Evolutionary conservation across 2,888 invertebrate genomes (phyloP), one percentile per base, ranked within the genome.

Genomic region (Pyrrhosoma nymphula): DNA sequence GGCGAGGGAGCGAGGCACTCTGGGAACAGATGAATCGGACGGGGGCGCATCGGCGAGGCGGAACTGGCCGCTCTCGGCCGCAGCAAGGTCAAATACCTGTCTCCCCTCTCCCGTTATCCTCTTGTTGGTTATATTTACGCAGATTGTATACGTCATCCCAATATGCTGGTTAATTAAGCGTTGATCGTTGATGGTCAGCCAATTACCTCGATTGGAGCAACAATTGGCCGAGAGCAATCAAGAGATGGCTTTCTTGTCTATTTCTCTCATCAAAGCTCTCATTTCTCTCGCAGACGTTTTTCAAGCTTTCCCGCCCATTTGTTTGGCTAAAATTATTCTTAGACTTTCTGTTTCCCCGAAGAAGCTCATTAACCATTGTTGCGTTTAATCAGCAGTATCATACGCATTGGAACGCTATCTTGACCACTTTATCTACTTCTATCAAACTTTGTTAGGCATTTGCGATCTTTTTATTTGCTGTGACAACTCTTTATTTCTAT

Each of bases 21-120:
- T 23, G 69, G 12, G 35, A 69, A 69, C 30, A 30, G 75, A 82
- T 82, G 75, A 82, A 82, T 82, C 75, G 75, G 14, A 69, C 69
- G 23, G 69, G 60, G 69, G n/a, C 60, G 60, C 60, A 60, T 60
- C 69, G 69, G 69, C 30, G 75, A 82, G 75, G 75, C 75, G 75
- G 75, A 82, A 82, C 75, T 82, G 75, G 75, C 30, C 75, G 35
- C 35, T 35, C 75, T 35, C 75, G 26, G 35, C 75, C 75, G 14
- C 75, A 82, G 18, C 75, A 82, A 82, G 75, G 75, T 82, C 75
- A 82, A 82, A 82, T 82, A 82, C 75, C 75, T 82, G 75, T 82
- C 75, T 82, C 35, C 75, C 75, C 75, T 82, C 75, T 30, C 75
- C 69, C 75, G 75, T 82, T 82, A 82, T 82, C 12, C n/a, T 82